Base-by-base conservation (phyloP, 2,888 invertebrate genomes). In the Xanthorhoe designata region DNA sequence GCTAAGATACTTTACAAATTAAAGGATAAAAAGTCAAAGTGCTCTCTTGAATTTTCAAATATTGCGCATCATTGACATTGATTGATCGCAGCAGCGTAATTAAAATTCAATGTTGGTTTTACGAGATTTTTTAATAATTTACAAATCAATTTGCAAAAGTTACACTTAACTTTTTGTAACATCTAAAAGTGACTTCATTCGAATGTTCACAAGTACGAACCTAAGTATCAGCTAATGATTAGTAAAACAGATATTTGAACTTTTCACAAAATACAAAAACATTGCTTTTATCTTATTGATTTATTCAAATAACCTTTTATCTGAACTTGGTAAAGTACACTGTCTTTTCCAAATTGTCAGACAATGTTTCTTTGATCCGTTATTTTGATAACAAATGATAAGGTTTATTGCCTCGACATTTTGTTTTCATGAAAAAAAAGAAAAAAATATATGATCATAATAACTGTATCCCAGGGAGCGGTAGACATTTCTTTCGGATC, bases 141-240 rank as follows among this genome's bases (percentile, higher is more conserved):
- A 42, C 38, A 42, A 42, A 42, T n/a, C 3, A 42, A 13, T 1
- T 42, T 42, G 38, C 2, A 42, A 42, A 42, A 42, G 38, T 42
- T 42, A 10, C 10, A 38, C 38, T 10, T 10, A 10, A 13, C 38
- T 38, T 38, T 38, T 38, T 38, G 38, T 38, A 13, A 4, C 10
- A 13, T 10, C 13, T 42, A 13, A 13, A 42, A 42, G 19, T 50
- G 49, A 50, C 49, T 50, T 50, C 49, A 50, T 50, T 50, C 18
- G 17, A 50, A 17, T 18, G 38, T 13, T 50, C 4, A 10, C 19
- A 50, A 19, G 17, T n/a, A 50, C 49, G 18, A 19, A 50, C 19
- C 19, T 18, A 50, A 3, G 24, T 24, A 24, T 4, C 4, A 3
- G 24, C 19, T 32, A 4, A 42, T 13, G 1, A 13, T 13, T 13